Evolutionary conservation across 2,113 vertebrate genomes (phyloP).

Genomic region (Campylomormyrus numenius): DNA sequence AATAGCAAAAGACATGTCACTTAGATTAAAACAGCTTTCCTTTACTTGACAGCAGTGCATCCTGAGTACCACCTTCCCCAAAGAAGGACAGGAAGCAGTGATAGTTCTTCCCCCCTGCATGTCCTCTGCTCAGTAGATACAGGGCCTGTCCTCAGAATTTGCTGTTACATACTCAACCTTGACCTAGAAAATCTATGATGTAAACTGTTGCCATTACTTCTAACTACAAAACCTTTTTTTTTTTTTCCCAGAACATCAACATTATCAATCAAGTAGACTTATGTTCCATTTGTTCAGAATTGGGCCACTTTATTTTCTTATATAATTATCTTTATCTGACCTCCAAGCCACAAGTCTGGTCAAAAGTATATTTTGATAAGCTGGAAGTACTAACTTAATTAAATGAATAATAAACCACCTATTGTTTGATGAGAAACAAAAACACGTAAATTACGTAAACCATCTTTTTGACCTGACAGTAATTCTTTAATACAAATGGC

Average conservation of each 20-base stretch:
- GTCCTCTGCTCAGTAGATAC: neutral
- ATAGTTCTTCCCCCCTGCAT: neutral
- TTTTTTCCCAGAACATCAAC: neutral
- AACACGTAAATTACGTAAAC: neutral
- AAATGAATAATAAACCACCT: neutral
- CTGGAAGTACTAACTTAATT: neutral
- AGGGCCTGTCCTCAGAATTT: neutral
- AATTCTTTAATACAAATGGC: neutral
- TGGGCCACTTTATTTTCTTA: neutral
- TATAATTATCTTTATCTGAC: neutral
- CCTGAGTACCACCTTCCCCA: constrained; percentile 2
- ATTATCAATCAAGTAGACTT: neutral
- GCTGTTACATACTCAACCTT: neutral
- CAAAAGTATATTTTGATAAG: neutral
- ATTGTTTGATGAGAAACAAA: neutral
- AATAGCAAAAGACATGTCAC: constrained; percentile 27
- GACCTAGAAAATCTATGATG: neutral
- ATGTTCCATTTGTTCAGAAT: neutral
- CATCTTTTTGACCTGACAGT: neutral
- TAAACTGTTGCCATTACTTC: neutral
- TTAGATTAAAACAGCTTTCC: constrained; percentile 25
- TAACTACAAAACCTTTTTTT: neutral
- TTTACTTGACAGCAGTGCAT: constrained; percentile 15
- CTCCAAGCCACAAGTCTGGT: neutral
- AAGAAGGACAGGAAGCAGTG: constrained; percentile 11